Base-by-base conservation (phyloP, 2,888 invertebrate species). In the Agrotis segetum region DNA sequence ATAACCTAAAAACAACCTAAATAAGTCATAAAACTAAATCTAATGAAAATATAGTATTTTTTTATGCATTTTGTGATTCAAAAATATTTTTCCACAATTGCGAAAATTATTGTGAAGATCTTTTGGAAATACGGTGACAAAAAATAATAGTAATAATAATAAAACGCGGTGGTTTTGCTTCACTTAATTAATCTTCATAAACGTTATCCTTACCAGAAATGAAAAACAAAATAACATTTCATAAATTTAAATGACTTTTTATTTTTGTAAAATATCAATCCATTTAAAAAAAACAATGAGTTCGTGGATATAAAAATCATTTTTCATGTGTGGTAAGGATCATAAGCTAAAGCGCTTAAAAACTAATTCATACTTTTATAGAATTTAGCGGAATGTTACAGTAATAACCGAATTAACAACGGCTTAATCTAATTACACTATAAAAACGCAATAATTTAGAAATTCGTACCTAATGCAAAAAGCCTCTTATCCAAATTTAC, bases 301-400 rank as follows among this genome's bases (percentile, higher is more conserved):
- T 29, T 29, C 0, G 44, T 24, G 9, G 4, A 67, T 40, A n/a
- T 21, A 46, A 13, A 34, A n/a, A 14, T 6, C 0, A 1, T 21
- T 58, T 68, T 74, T 67, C 47, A 67, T 34, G 19, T 14, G 4
- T 55, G 61, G 67, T 72, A 76, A 79, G 65, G 61, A 59, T 50
- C 1, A 58, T 53, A 69, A 69, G 40, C 17, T 47, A n/a, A 62
- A 46, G 34, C 59, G 19, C 59, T 68, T 76, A 68, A 64, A 67
- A 68, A 58, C 61, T 65, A 66, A 61, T 34, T 49, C 44, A 14
- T 53, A 52, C 46, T 50, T 60, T 47, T 46, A 52, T 16, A 58
- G 1, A 73, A 62, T 79, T 80, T 72, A 85, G 86, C 88, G 93
- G 93, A 92, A 93, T 93, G 93, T 92, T 85, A 87, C 81, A 92